Percentiles rank a stretch among this genome's conserved stretches.
Conservation (phyloP, 2,113 vertebrate genomes). For the Abramis brama region DNA sequence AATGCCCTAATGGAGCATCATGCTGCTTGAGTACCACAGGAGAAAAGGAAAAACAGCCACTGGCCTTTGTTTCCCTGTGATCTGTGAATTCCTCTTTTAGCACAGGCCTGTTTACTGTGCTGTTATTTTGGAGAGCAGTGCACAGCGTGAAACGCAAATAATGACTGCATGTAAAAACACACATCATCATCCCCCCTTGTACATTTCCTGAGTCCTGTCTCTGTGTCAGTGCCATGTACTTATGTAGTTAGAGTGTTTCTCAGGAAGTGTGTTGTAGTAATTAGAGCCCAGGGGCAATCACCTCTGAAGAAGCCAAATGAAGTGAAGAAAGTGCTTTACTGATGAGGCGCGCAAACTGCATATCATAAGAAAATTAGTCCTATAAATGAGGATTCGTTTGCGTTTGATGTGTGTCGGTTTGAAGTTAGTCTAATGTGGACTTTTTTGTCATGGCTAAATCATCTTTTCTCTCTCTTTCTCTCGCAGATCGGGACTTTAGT, state of each 20-base stretch:
- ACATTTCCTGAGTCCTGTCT: conserved; percentile 31
- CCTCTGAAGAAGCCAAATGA: conserved; percentile 58
- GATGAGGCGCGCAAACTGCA: conserved; percentile 48
- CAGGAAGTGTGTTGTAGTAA: conserved; percentile 69
- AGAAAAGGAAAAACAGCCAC: conserved; percentile 26
- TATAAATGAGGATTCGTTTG: conserved; percentile 60
- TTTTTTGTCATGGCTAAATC: neutral
- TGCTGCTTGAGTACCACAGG: conserved; percentile 21
- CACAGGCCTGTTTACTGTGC: conserved; percentile 19
- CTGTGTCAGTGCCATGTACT: conserved; percentile 34
- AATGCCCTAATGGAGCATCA: conserved; percentile 49
- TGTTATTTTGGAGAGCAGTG: conserved; percentile 26
- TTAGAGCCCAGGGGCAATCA: conserved; percentile 66
- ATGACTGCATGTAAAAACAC: conserved; percentile 44
- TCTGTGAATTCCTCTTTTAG: conserved; percentile 38
- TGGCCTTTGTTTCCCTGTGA: conserved; percentile 37
- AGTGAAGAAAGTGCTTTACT: conserved; percentile 54
- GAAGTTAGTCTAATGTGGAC: neutral
- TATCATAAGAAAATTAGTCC: conserved; percentile 65
- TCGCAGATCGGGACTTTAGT: conserved; percentile 90
- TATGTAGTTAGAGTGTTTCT: conserved; percentile 57
- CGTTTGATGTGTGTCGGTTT: neutral
- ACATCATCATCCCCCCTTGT: conserved; percentile 17
- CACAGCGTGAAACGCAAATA: conserved; percentile 37
- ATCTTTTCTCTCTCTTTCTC: conserved; percentile 23